These are phyloP conservation scores for Pandemis corylana DNA, from an alignment of 2,888 invertebrate genomes.

Conservation along the genomic window DNA sequence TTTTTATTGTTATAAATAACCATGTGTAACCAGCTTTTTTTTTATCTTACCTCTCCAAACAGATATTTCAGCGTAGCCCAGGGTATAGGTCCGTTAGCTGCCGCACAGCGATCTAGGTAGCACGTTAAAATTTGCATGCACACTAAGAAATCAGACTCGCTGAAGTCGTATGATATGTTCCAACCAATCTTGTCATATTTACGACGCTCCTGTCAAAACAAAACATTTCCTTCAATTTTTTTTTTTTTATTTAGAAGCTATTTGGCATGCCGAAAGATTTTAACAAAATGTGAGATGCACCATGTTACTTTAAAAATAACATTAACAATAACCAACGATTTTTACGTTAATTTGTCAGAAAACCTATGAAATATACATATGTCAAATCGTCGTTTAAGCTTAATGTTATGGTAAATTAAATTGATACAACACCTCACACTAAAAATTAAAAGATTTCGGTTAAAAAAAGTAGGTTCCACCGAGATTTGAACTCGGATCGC, in stretches of 20 bases:
- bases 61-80: conserved; percentile 97
- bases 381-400: too few species aligned
- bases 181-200: conserved; percentile 98
- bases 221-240: not conserved
- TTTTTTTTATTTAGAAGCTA: too few species aligned
- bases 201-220: conserved; percentile 89
- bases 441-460: not conserved
- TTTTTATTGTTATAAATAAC: not conserved
- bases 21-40: not conserved
- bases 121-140: conserved; percentile 94
- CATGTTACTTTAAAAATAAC: too few species aligned
- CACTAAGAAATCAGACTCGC: conserved; percentile 96
- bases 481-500: conserved; percentile 94
- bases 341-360: too few species aligned
- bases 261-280: too few species aligned
- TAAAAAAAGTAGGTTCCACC: conserved; percentile 73
- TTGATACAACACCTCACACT: too few species aligned
- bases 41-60: conserved; percentile 90
- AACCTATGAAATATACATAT: too few species aligned
- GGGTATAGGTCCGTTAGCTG: conserved; percentile 88
- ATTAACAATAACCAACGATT: too few species aligned
- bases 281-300: too few species aligned
- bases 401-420: too few species aligned
- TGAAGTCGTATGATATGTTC: conserved; percentile 97
- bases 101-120: conserved; percentile 90